Conservation (phyloP, 2,113 vertebrate genomes). For the Cheirogaleus medius region DNA sequence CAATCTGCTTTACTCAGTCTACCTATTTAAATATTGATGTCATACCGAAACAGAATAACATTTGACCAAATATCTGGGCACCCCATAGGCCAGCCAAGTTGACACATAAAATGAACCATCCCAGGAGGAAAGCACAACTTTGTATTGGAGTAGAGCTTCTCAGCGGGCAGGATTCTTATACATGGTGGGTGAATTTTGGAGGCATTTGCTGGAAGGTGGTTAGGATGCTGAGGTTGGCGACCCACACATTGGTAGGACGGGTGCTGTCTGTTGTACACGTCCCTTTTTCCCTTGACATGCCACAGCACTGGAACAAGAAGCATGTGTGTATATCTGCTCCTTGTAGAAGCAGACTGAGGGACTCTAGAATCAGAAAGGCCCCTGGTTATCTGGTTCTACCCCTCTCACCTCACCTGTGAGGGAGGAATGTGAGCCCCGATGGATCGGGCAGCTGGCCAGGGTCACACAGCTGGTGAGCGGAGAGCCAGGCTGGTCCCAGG, state of each 20-base stretch:
- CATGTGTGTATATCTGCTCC: background rate
- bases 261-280: fast-evolving
- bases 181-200: background rate
- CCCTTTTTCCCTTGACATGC: background rate
- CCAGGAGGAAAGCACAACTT: background rate
- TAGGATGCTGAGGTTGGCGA: background rate
- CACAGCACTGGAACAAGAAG: background rate
- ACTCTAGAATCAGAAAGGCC: background rate
- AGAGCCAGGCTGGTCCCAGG: background rate
- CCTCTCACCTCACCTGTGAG: background rate
- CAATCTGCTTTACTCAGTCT: background rate
- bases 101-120: background rate
- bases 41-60: background rate
- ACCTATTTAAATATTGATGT: background rate
- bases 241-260: background rate
- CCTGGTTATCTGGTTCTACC: background rate
- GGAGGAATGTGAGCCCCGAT: background rate
- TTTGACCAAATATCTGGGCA: background rate
- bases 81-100: background rate
- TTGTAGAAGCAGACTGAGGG: background rate
- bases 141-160: background rate
- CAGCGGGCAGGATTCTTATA: background rate
- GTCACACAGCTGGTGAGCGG: background rate
- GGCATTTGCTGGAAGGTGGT: background rate
- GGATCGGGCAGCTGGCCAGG: background rate